phyloP scores from a whole-genome alignment of 1,140 invertebrate species.

The Drosophila leontia region DNA sequence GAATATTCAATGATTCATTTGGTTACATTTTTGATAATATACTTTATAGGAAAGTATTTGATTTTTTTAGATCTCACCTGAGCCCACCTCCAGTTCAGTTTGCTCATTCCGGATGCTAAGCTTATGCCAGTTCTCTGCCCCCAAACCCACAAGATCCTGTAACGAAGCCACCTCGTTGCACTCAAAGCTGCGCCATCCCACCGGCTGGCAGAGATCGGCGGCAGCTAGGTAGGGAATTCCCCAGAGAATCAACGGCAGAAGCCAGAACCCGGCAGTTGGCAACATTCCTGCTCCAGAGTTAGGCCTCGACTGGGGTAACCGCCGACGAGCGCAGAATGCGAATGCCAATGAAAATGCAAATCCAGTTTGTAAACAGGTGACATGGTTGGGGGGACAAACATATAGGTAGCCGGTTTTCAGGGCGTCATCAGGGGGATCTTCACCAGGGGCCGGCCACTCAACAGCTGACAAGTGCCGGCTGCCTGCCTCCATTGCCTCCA shows the following conservation, averaged over 20 bases:
- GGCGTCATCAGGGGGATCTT: constrained; percentile 26
- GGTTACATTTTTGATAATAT: neutral
- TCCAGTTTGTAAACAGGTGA: constrained; percentile 32
- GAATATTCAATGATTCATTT: neutral
- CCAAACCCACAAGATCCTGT: constrained; percentile 40
- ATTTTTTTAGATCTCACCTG: neutral
- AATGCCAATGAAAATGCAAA: constrained; percentile 36
- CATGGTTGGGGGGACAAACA: neutral
- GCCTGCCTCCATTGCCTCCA: constrained; percentile 7
- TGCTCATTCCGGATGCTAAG: constrained; percentile 48
- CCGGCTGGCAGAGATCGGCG: constrained; percentile 50
- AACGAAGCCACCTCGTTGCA: constrained; percentile 58
- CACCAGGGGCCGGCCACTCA: constrained; percentile 18
- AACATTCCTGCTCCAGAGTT: constrained; percentile 59
- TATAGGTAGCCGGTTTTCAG: constrained; percentile 35
- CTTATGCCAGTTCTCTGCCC: constrained; percentile 40
- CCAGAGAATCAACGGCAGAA: constrained; percentile 32
- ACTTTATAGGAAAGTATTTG: neutral
- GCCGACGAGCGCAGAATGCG: constrained; percentile 25
- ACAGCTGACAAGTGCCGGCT: constrained; percentile 43
- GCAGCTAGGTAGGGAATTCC: constrained; percentile 3
- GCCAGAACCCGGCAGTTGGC: constrained; percentile 22
- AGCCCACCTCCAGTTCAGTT: constrained; percentile 44
- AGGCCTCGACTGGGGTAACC: constrained; percentile 41
- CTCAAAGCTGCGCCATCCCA: constrained; percentile 55